Base-by-base conservation (phyloP, 1,140 invertebrate species). In the Drosophila obscura region DNA sequence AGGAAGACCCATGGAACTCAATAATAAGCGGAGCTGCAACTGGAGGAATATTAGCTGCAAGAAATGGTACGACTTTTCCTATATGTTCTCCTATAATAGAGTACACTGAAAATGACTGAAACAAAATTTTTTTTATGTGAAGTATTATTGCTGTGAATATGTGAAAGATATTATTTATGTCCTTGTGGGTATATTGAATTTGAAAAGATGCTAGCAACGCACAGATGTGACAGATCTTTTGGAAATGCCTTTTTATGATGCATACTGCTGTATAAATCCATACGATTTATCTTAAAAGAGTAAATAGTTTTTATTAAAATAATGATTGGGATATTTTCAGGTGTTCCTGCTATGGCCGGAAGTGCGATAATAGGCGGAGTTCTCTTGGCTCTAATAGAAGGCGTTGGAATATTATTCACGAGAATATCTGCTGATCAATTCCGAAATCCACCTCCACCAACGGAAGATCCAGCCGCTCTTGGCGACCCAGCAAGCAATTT, bases 11-110 rank as follows among this genome's bases (percentile, higher is more conserved):
- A 19, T 69, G 66, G 66, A 69, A 69, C 19, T 69, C 66, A 4
- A 69, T 69, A 19, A 69, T 69, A 68, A 69, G 66, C 19, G 66
- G 66, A 24, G 66, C 66, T 11, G 64, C 66, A 57, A 69, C 66
- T 35, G 66, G 66, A 43, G 66, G 66, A 24, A 69, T 69, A 35
- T 68, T 69, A 57, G 66, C 66, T 35, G 66, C 66, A 11, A 68
- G 66, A 69, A 69, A 69, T 35, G 66, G 66, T 69, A 68, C 1
- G 56, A 5, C 1, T 22, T 35, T 46, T 13, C 31, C 28, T 7
- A 35, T 11, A 4, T 9, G 9, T 2, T 11, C 11, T 11, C 9
- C 9, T 35, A 35, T 11, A 35, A 35, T 35, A 35, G 9, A 35
- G 8, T 35, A 31, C 2, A 26, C 26, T 6, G 8, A 31, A 7